Percentiles rank a stretch among this genome's conserved stretches.
Evolutionary conservation across 1,140 invertebrate genomes (phyloP).

Genomic region (Drosophila eugracilis): DNA sequence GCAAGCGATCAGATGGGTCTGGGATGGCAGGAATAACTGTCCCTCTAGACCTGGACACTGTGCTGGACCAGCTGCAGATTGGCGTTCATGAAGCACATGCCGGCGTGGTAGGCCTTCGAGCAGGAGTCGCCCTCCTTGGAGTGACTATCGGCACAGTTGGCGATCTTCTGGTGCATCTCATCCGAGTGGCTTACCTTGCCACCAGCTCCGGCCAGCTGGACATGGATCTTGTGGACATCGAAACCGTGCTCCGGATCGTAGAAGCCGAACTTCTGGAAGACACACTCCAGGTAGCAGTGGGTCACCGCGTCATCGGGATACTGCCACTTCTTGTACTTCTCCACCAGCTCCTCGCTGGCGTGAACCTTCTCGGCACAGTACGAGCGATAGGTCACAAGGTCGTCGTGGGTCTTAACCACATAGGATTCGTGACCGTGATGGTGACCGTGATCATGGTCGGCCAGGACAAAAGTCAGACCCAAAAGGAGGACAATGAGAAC

Average conservation of each 20-base stretch:
- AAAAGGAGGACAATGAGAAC: constrained; percentile 40
- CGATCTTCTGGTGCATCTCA: constrained; percentile 69
- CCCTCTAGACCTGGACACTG: constrained; percentile 60
- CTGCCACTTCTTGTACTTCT: constrained; percentile 73
- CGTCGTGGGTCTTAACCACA: constrained; percentile 70
- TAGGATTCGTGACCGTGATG: constrained; percentile 43
- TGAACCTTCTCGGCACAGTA: constrained; percentile 58
- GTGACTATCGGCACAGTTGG: constrained; percentile 66
- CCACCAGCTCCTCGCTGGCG: constrained; percentile 59
- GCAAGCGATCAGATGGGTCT: constrained; percentile 35
- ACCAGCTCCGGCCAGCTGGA: constrained; percentile 59
- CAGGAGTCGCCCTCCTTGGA: constrained; percentile 63
- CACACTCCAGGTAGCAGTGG: constrained; percentile 74
- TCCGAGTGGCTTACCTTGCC: constrained; percentile 57
- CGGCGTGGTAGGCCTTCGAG: constrained; percentile 72
- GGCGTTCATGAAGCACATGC: constrained; percentile 71
- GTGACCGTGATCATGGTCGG: constrained; percentile 38
- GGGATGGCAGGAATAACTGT: background rate
- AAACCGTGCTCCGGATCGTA: constrained; percentile 74
- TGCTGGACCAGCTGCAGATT: constrained; percentile 71
- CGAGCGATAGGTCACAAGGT: constrained; percentile 58
- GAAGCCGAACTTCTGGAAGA: constrained; percentile 77
- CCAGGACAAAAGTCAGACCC: constrained; percentile 32
- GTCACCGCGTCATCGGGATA: constrained; percentile 74
- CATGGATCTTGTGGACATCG: constrained; percentile 76